Evolutionary conservation across 2,113 vertebrate species (phyloP), one percentile per base, ranked within the genome.

Genomic region (Poeciliopsis turrubarensis): DNA sequence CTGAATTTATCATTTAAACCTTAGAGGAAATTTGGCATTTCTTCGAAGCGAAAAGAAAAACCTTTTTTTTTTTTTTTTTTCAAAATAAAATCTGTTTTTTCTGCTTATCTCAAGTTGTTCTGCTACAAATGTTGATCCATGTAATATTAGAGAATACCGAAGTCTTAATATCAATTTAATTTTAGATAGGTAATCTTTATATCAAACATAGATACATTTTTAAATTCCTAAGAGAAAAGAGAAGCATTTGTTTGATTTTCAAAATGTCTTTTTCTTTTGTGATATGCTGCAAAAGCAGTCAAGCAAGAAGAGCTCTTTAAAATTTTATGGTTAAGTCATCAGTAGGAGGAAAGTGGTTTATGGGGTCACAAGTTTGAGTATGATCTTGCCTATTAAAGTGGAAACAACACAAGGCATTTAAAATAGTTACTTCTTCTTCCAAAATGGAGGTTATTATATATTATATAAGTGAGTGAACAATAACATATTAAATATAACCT

Each of bases 251-350:
- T 47, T 47, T 6, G 17, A 47, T 68, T 22, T 65, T 82, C 60
- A 47, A 68, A 69, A 71, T 72, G 65, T 78, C 79, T 73, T 71
- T 61, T 6, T 15, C 65, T 31, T 60, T 10, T 37, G 68, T 79
- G 74, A 80, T 70, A 70, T 29, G 51, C 14, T 13, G 37, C 66
- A 32, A 68, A 77, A 57, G 70, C 31, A 70, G 51, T 41, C 74
- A 80, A 78, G 79, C 73, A 70, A 69, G 72, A 31, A 39, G 60
- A 44, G 26, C 54, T 84, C 19, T 91, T 88, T 79, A 83, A 79
- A 87, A 83, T 88, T 86, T 90, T 79, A 90, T 82, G 37, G 81
- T 81, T 29, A 44, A 75, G 79, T 57, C 76, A 65, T 70, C 51
- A 31, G n/a, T 47, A 79, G n/a, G 31, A 41, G 39, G 26, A 77